phyloP scores from a whole-genome alignment of 1,140 invertebrate species.

The Pseudomyrmex pallidus region DNA sequence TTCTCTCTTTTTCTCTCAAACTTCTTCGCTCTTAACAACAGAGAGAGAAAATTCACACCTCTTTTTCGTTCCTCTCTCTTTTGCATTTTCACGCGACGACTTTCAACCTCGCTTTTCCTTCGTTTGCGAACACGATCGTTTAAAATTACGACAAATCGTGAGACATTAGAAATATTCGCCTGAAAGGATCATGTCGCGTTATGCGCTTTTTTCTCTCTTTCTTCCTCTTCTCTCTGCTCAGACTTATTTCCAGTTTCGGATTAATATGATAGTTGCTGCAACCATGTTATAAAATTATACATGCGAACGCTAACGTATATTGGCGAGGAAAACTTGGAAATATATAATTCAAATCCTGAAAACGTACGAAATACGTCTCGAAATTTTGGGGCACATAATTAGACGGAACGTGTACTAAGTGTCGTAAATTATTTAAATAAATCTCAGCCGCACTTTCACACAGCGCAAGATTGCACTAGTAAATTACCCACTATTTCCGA shows the following conservation, averaged over 20 bases:
- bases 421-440: conserved; percentile 42
- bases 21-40: conserved; percentile 26
- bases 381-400: conserved; percentile 4
- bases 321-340: no score
- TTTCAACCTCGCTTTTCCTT: conserved; percentile 4
- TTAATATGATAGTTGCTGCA: not conserved
- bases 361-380: not conserved
- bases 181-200: conserved; percentile 7
- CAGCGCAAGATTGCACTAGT: conserved; percentile 24
- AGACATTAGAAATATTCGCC: not conserved
- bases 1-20: conserved; percentile 16
- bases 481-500: conserved; percentile 44
- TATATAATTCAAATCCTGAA: not conserved
- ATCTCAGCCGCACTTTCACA: conserved; percentile 37
- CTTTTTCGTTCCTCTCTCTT: not conserved
- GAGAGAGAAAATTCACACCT: conserved; percentile 19
- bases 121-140: not conserved
- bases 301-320: not conserved
- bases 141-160: conserved; percentile 11
- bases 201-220: not conserved
- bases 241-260: not conserved
- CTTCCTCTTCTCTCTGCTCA: not conserved
- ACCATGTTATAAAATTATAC: conserved; percentile 1
- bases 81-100: conserved; percentile 30
- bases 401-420: conserved; percentile 6